Percentiles rank a stretch among this genome's conserved stretches.
Conservation (phyloP, 1,140 invertebrate species). For the Mercenaria mercenaria region DNA sequence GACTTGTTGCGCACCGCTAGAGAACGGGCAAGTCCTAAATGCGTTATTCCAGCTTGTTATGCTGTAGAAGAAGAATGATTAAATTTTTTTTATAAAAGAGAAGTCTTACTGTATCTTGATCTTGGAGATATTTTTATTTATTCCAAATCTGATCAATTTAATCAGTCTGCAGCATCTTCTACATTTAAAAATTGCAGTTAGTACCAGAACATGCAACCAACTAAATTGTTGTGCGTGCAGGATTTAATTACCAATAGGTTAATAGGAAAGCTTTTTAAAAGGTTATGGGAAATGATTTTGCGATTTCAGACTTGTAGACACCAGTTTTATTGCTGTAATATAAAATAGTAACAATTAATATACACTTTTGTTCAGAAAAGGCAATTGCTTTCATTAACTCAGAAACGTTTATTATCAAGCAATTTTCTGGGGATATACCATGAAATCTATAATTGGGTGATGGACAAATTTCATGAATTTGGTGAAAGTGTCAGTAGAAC, state of each 20-base stretch:
- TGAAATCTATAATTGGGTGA: too few species aligned
- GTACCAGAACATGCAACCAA: background rate
- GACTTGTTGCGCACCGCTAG: constrained; percentile 53
- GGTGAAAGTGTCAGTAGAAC: too few species aligned
- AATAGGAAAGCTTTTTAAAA: too few species aligned
- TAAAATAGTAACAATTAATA: background rate
- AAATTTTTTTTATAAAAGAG: constrained; percentile 48
- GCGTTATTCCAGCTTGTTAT: constrained; percentile 18
- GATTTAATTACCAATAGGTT: background rate
- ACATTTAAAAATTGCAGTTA: background rate
- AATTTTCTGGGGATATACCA: too few species aligned
- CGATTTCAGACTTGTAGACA: background rate
- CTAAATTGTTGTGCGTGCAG: background rate
- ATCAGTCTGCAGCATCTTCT: constrained; percentile 1
- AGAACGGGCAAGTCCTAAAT: background rate
- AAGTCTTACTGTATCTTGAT: background rate
- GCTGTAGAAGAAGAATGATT: constrained; percentile 22
- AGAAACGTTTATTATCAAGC: too few species aligned
- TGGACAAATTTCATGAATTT: too few species aligned
- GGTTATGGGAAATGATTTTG: background rate
- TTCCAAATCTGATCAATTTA: background rate
- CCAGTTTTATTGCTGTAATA: background rate
- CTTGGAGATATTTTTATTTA: background rate
- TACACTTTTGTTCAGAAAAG: background rate
- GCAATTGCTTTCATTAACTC: too few species aligned